These are phyloP conservation scores for Mantis religiosa DNA, from an alignment of 2,888 invertebrate species.

Conservation along the genomic window DNA sequence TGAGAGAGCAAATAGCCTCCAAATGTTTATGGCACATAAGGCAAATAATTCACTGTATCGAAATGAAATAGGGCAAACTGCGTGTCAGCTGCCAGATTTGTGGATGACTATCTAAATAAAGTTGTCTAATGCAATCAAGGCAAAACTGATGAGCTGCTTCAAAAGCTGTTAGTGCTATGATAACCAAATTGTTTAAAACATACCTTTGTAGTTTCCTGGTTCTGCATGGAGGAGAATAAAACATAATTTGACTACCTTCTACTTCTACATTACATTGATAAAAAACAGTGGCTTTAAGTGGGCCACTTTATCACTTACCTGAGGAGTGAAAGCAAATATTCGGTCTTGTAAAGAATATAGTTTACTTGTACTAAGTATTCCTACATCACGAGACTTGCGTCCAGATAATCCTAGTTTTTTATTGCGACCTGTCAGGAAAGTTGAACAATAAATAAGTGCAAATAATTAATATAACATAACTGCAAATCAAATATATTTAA, in stretches of 20 bases:
- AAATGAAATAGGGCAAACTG: no score
- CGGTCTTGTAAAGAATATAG: constrained; percentile 92
- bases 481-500: no score
- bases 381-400: constrained; percentile 91
- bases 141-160: no score
- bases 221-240: neutral
- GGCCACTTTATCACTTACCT: constrained; percentile 59
- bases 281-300: neutral
- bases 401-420: constrained; percentile 92
- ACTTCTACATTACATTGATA: neutral
- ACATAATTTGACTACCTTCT: neutral
- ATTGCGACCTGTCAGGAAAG: constrained; percentile 69
- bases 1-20: no score
- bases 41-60: no score
- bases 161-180: neutral
- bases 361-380: constrained; percentile 96
- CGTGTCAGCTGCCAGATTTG: no score
- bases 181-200: neutral
- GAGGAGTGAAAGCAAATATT: constrained; percentile 97
- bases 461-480: no score
- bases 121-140: no score
- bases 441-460: neutral
- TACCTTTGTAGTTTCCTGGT: neutral
- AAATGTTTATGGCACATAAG: no score
- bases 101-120: no score